Evolutionary conservation across 2,888 invertebrate genomes (phyloP).

Genomic region (Eilema caniola): DNA sequence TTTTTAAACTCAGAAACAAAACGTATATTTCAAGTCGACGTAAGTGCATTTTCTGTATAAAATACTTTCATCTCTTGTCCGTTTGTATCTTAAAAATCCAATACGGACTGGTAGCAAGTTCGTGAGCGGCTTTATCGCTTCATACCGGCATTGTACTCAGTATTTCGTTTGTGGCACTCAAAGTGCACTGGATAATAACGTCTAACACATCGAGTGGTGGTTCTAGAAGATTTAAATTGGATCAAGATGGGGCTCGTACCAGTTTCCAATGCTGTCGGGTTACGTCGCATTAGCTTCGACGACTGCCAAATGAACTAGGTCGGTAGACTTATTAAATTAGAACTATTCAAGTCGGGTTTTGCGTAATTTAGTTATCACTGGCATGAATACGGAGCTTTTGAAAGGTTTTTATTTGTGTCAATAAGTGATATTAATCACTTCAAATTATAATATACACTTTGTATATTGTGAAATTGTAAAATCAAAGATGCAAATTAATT

Average conservation of each 20-base stretch:
- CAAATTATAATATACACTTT: too few relatives aligned
- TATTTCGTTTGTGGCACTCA: conserved; percentile 70
- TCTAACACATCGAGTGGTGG: conserved; percentile 31
- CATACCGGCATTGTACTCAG: conserved; percentile 59
- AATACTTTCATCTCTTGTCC: conserved; percentile 34
- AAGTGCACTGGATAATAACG: conserved; percentile 64
- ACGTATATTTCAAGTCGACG: conserved; percentile 16
- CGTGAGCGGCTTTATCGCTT: conserved; percentile 56
- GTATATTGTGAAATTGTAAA: too few relatives aligned
- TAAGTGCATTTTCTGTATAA: conserved; percentile 19
- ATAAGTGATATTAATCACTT: too few relatives aligned
- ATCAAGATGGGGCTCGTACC: not conserved
- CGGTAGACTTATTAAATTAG: not conserved
- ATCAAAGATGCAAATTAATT: too few relatives aligned
- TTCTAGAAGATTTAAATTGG: conserved; percentile 1
- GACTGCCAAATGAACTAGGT: not conserved
- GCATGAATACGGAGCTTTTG: not conserved
- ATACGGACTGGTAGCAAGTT: conserved; percentile 38
- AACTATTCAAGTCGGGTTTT: not conserved
- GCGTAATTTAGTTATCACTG: not conserved
- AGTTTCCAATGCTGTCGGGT: not conserved
- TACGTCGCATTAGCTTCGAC: not conserved
- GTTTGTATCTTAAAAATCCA: conserved; percentile 33
- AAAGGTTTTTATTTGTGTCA: too few relatives aligned
- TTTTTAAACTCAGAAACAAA: conserved; percentile 20